phyloP scores from a whole-genome alignment of 2,888 invertebrate species.

The Agrypnus murinus region DNA sequence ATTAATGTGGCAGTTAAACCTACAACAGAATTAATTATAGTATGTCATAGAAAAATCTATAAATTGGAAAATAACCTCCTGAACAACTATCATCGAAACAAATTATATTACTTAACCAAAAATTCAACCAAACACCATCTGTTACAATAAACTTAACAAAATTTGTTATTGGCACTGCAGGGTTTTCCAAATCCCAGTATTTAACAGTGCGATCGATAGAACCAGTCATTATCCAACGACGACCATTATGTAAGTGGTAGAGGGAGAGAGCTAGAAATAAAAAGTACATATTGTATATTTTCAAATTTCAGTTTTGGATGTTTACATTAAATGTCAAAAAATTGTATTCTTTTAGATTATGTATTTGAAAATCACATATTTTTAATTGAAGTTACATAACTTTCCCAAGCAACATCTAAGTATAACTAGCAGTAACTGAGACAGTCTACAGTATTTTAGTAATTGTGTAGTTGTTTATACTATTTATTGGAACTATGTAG shows the following conservation, averaged over 20 bases:
- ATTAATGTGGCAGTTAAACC: constrained; percentile 66
- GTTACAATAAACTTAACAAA: constrained; percentile 70
- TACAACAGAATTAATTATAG: constrained; percentile 58
- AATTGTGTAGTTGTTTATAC: no score
- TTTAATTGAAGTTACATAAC: no score
- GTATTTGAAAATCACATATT: no score
- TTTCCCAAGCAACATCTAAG: no score
- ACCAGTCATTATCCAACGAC: constrained; percentile 79
- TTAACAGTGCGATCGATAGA: constrained; percentile 80
- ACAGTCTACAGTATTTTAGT: no score
- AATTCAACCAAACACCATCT: constrained; percentile 72
- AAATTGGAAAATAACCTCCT: constrained; percentile 31
- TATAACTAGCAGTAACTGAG: no score
- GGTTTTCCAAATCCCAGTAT: constrained; percentile 80
- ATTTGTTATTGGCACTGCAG: constrained; percentile 66
- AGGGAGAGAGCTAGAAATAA: constrained; percentile 71
- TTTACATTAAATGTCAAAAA: no score
- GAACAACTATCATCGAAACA: constrained; percentile 69
- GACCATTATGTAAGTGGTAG: constrained; percentile 73
- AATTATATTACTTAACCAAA: constrained; percentile 72
- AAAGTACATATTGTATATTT: constrained; percentile 17
- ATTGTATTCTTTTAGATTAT: no score
- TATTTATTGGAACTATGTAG: no score
- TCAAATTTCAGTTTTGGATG: no score
- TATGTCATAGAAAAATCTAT: neutral